Evolutionary conservation across 2,888 invertebrate genomes (phyloP), one percentile per base, ranked within the genome.

Genomic region (Nemapogon koenigi): DNA sequence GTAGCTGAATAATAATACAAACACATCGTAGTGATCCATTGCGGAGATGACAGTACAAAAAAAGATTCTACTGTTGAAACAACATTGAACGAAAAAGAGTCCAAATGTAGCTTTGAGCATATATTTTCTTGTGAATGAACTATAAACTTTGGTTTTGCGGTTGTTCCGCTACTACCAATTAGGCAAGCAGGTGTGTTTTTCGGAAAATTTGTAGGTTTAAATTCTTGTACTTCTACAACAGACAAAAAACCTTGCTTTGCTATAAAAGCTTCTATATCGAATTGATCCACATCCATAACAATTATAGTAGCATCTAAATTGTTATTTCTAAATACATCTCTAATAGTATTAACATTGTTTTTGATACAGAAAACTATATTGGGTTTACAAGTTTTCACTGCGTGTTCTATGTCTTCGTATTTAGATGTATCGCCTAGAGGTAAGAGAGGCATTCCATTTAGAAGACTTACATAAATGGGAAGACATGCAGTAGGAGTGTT

Each of bases 111-210:
- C n/a, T 18, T 33, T n/a, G 19, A 33, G 19, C 33, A 33, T 3
- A 13, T 6, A 10, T 33, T 33, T 2, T 33, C 19, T n/a, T 33
- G 33, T 6, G 10, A 19, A 3, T 11, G 8, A 6, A 33, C 11
- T 2, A 19, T 19, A 3, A 33, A 4, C 13, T 33, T 33, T 2
- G 33, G 13, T 19, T 17, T 7, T 2, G 19, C 33, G 2, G 33
- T 33, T 3, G 33, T 33, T 6, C 33, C 33, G 19, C 33, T 33
- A n/a, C 19, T 33, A 3, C 19, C n/a, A 6, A 33, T 6, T 17
- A 33, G 8, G 19, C 33, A 33, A 3, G 18, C 33, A 3, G 19
- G 17, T 2, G 13, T 3, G 3, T 10, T 2, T 3, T n/a, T 11
- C n/a, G 18, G 19, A 3, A 33, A 4, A 4, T n/a, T 11, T 4